Percentiles rank a stretch among this genome's conserved stretches.
Conservation (phyloP, 2,888 invertebrate species). For the Diarsia rubi region DNA sequence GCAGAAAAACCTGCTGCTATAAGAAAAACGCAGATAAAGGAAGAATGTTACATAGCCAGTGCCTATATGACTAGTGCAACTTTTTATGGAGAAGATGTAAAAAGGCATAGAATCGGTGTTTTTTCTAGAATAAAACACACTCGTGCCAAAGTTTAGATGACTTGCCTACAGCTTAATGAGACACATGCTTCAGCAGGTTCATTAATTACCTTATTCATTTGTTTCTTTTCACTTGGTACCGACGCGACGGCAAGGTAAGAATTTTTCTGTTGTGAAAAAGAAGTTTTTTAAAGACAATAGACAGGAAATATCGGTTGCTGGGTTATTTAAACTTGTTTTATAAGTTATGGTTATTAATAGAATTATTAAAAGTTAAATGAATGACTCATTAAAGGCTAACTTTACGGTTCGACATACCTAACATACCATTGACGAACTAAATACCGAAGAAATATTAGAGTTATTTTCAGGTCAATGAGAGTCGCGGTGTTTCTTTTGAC, state of each 20-base stretch:
- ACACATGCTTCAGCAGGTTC: conserved; percentile 44
- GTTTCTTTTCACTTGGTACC: conserved; percentile 67
- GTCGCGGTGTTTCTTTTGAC: conserved; percentile 37
- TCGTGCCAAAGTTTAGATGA: conserved; percentile 37
- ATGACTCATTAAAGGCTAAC: conserved; percentile 47
- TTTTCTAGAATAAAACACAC: conserved; percentile 27
- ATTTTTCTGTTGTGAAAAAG: conserved; percentile 69
- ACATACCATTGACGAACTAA: conserved; percentile 53
- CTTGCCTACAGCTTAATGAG: conserved; percentile 42
- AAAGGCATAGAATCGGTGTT: conserved; percentile 28
- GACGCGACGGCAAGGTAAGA: conserved; percentile 68
- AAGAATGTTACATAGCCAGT: conserved; percentile 45
- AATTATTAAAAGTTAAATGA: conserved; percentile 49
- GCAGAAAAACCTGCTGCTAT: conserved; percentile 9
- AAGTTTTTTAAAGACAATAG: conserved; percentile 49
- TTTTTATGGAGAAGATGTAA: conserved; percentile 33
- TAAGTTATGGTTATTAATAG: conserved; percentile 9
- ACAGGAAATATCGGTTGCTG: conserved; percentile 24
- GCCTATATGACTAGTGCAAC: conserved; percentile 52
- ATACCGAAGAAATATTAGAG: conserved; percentile 55
- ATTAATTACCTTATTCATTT: conserved; percentile 59
- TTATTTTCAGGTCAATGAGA: conserved; percentile 63
- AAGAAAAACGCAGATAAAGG: conserved; percentile 9
- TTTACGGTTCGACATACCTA: conserved; percentile 51
- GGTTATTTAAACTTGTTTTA: conserved; percentile 1